Conservation (phyloP, 2,113 vertebrate species). For the Pimephales promelas region DNA sequence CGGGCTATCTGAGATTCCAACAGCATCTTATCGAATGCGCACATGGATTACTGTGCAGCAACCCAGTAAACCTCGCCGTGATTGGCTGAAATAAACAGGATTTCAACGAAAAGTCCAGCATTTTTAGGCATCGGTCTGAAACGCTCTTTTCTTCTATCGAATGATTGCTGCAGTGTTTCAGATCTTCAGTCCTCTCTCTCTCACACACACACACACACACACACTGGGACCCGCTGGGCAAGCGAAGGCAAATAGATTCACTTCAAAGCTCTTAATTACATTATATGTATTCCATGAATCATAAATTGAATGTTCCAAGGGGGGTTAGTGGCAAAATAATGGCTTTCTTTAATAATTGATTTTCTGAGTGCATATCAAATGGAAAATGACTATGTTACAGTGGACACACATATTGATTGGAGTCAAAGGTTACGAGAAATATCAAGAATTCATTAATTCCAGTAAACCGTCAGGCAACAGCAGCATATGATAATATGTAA, state of each 20-base stretch:
- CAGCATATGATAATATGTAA: constrained; percentile 10
- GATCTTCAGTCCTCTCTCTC: too few relatives aligned
- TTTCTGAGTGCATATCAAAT: constrained; percentile 69
- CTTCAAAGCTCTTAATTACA: constrained; percentile 81
- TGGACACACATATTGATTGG: constrained; percentile 67
- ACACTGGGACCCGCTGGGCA: constrained; percentile 60
- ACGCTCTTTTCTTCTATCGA: too few relatives aligned
- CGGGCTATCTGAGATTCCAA: too few relatives aligned
- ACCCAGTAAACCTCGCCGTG: too few relatives aligned
- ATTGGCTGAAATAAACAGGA: too few relatives aligned
- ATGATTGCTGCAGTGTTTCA: too few relatives aligned
- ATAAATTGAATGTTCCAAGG: constrained; percentile 74
- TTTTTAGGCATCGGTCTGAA: too few relatives aligned
- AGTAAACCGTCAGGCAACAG: constrained; percentile 24
- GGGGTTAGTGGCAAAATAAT: constrained; percentile 72
- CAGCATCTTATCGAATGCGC: too few relatives aligned
- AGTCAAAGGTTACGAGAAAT: constrained; percentile 63
- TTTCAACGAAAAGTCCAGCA: too few relatives aligned
- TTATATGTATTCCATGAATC: constrained; percentile 83
- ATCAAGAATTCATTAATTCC: constrained; percentile 58
- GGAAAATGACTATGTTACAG: constrained; percentile 65
- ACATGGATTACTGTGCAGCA: too few relatives aligned
- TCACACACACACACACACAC: too few relatives aligned
- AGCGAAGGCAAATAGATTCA: constrained; percentile 76
- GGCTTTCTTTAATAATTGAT: constrained; percentile 79